Evolutionary conservation across 2,113 vertebrate genomes (phyloP).

Genomic region (Platycercus adscitus): DNA sequence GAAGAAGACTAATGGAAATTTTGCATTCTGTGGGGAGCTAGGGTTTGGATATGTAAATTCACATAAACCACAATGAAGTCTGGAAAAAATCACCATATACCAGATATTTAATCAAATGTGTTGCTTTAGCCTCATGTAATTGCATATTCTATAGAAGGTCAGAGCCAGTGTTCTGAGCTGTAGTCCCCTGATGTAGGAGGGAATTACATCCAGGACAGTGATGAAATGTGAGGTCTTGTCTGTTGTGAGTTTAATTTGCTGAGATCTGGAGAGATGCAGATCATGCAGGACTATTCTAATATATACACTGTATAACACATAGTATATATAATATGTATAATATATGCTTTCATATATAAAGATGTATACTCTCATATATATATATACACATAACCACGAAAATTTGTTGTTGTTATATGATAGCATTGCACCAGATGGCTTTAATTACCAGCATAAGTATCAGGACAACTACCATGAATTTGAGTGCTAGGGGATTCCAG

Average conservation of each 20-base stretch:
- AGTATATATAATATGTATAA: neutral
- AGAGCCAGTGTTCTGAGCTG: neutral
- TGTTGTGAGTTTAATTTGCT: neutral
- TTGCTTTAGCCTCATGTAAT: neutral
- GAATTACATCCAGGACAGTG: neutral
- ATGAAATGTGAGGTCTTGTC: neutral
- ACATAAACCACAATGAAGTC: neutral
- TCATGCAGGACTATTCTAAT: neutral
- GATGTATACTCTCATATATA: neutral
- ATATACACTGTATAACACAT: neutral
- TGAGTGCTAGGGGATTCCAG: neutral
- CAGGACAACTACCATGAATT: neutral
- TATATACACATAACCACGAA: neutral
- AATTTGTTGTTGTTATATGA: neutral
- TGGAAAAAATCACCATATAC: neutral
- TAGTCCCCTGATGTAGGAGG: neutral
- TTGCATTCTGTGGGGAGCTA: neutral
- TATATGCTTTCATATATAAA: neutral
- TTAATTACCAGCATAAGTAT: neutral
- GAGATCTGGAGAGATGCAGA: neutral
- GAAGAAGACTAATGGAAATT: neutral
- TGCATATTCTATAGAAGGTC: neutral
- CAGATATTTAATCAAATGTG: neutral
- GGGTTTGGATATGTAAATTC: neutral
- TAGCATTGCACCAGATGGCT: neutral